These are phyloP conservation scores for Sitophilus oryzae DNA, from an alignment of 1,140 invertebrate species.

Conservation along the genomic window DNA sequence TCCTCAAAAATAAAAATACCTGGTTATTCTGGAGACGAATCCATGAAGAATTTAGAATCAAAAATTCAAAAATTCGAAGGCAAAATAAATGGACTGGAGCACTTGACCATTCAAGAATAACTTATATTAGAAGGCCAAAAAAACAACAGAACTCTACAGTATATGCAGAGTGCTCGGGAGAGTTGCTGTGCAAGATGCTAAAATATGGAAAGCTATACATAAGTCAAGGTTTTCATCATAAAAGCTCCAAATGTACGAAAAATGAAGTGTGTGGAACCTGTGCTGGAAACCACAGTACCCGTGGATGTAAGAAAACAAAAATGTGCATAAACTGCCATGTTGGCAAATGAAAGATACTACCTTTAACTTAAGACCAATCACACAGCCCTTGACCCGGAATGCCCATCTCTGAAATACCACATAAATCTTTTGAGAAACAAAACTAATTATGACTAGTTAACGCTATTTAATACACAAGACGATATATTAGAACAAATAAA, in stretches of 20 bases:
- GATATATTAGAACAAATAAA: too few species aligned
- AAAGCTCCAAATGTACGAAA: background rate
- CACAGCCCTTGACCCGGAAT: too few species aligned
- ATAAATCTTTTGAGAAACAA: too few species aligned
- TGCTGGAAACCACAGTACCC: background rate
- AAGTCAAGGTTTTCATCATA: conserved; percentile 3
- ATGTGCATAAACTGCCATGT: too few species aligned
- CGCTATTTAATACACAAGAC: too few species aligned
- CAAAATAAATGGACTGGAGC: background rate
- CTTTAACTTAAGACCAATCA: too few species aligned
- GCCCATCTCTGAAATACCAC: too few species aligned
- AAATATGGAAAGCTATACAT: background rate
- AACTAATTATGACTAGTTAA: too few species aligned
- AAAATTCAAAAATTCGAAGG: background rate
- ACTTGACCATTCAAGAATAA: background rate
- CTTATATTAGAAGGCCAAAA: background rate
- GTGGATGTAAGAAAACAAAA: background rate
- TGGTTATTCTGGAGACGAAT: background rate
- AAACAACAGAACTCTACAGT: conserved; percentile 1
- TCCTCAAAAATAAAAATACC: background rate
- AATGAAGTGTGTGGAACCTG: background rate
- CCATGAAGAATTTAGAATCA: background rate
- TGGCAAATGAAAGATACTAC: too few species aligned
- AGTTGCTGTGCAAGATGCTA: background rate
- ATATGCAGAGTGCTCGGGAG: conserved; percentile 1